phyloP scores from a whole-genome alignment of 2,113 vertebrate genomes.

The Paralichthys olivaceus region DNA sequence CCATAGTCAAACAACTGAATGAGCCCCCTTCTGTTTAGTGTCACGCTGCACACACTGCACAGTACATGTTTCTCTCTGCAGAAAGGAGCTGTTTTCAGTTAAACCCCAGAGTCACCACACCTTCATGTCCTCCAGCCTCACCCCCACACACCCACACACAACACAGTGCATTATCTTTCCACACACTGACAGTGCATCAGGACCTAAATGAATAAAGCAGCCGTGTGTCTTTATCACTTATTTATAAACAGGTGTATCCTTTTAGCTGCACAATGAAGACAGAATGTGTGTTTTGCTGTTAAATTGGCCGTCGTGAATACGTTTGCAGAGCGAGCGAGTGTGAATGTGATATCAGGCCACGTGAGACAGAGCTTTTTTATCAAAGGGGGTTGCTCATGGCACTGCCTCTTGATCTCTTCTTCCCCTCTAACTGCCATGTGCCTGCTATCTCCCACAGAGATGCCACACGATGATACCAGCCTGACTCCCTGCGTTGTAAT shows the following conservation, averaged over 20 bases:
- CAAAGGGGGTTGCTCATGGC: constrained; percentile 59
- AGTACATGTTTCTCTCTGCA: not conserved
- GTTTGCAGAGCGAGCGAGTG: constrained; percentile 48
- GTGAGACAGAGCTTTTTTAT: constrained; percentile 53
- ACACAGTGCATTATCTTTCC: constrained; percentile 1
- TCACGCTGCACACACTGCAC: not conserved
- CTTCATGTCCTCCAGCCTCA: constrained; percentile 17
- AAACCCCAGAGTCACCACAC: constrained; percentile 9
- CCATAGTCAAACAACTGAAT: constrained; percentile 2
- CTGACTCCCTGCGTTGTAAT: constrained; percentile 27
- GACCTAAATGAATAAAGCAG: constrained; percentile 43
- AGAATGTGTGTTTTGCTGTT: constrained; percentile 39
- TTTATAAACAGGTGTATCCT: constrained; percentile 35
- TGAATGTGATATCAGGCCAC: constrained; percentile 54
- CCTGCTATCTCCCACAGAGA: constrained; percentile 60
- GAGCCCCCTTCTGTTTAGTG: constrained; percentile 18
- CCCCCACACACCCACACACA: constrained; percentile 10
- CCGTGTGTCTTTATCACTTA: constrained; percentile 23
- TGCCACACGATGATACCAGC: constrained; percentile 53
- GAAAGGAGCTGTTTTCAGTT: constrained; percentile 20
- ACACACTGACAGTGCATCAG: constrained; percentile 10
- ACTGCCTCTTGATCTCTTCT: constrained; percentile 65
- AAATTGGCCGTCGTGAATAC: constrained; percentile 47
- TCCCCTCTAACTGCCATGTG: constrained; percentile 58
- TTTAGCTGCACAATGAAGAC: constrained; percentile 40